phyloP scores from a whole-genome alignment of 2,113 vertebrate genomes.

The Scopus umbretta region DNA sequence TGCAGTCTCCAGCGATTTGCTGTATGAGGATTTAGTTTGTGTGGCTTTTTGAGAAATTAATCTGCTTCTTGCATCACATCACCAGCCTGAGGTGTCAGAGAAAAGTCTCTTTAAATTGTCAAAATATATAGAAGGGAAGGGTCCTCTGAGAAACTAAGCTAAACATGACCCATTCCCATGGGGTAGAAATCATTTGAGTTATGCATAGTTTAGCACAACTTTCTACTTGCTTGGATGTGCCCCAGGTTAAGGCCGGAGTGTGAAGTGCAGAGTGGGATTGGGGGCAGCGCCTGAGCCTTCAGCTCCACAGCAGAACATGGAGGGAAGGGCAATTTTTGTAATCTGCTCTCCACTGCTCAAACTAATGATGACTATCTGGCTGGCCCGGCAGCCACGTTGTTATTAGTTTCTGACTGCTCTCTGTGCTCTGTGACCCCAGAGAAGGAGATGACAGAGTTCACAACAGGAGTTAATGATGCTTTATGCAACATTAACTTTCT shows the following conservation, averaged over 20 bases:
- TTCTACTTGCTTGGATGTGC: not conserved
- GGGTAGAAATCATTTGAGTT: not conserved
- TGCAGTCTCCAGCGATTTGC: not conserved
- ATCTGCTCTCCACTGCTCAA: not conserved
- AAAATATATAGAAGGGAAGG: constrained; percentile 4
- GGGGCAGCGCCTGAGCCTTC: not conserved
- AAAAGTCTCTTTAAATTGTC: constrained; percentile 48
- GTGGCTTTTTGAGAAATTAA: constrained; percentile 49
- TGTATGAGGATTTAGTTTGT: constrained; percentile 14
- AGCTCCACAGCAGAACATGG: not conserved
- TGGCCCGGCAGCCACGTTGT: not conserved
- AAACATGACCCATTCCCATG: not conserved
- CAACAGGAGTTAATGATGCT: constrained; percentile 1
- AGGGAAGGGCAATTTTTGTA: not conserved
- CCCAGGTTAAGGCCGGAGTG: not conserved
- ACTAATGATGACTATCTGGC: not conserved
- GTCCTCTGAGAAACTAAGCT: not conserved
- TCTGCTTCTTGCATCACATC: not conserved
- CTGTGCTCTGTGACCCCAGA: not conserved
- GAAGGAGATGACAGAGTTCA: not conserved
- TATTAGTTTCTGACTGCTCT: not conserved
- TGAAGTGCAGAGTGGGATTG: not conserved
- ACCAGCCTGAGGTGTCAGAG: constrained; percentile 25
- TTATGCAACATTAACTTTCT: constrained; percentile 24
- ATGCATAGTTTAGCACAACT: not conserved